Base-by-base conservation (phyloP, 2,888 invertebrate genomes). In the Caenorhabditis becei region DNA sequence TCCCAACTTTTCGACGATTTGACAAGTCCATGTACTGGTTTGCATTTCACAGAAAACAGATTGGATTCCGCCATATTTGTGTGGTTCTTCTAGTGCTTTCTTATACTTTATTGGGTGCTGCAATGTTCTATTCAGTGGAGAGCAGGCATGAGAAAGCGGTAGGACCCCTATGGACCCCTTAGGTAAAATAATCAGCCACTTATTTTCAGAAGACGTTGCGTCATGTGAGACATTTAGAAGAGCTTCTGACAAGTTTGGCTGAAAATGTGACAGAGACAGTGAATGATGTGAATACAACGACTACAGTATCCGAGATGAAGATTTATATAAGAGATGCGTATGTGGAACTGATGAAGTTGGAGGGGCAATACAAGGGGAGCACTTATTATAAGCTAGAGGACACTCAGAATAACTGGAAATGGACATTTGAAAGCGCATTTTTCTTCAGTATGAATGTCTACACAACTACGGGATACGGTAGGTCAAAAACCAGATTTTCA, bases 371-470 rank as follows among this genome's bases (percentile, higher is more conserved):
- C 54, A 78, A 78, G 16, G 72, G 83, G 58, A 83, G 82, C 14
- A 84, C 87, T 0, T 87, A 79, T 65, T 84, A 85, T 54, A 83
- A 83, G 23, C 35, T 77, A 16, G 83, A 84, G 28, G 58, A 83
- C 51, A 79, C 35, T 8, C 74, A 72, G 3, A 81, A 83, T 5
- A 74, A 85, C 26, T 65, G 77, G 62, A 86, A 83, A 54, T 87
- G 87, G 87, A 80, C 83, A 1, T 87, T 86, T 41, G 56, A 65
- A 5, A 80, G 81, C 20, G 82, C 87, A 3, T 77, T 86, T 58
- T 87, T 86, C 77, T 87, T 83, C 61, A 81, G 81, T n/a, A 81
- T 83, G 79, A 87, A 85, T 67, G 81, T 87, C 0, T 86, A 83
- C 62, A 87, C 86, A 2, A 85, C 86, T 14, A 70, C 77, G 2